Evolutionary conservation across 2,888 invertebrate genomes (phyloP).

Genomic region (Zaprionus obscuricornis): DNA sequence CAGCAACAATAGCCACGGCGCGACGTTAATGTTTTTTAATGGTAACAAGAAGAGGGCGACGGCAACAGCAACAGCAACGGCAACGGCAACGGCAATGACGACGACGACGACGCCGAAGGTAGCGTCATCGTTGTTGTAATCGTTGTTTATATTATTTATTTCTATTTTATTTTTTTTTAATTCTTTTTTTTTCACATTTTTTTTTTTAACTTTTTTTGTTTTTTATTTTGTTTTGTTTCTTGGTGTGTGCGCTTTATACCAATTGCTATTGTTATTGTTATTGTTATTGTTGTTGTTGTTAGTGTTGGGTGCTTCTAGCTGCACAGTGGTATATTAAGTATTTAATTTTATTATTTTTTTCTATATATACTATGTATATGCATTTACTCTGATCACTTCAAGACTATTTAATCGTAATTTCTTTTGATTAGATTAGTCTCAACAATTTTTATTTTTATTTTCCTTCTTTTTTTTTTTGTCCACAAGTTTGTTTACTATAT

Average conservation of each 20-base stretch:
- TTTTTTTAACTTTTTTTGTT: constrained; percentile 31
- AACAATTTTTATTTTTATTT: no score
- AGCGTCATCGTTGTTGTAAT: constrained; percentile 61
- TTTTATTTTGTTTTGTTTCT: constrained; percentile 11
- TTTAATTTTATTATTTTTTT: constrained; percentile 2
- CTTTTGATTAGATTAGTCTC: no score
- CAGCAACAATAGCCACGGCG: constrained; percentile 3
- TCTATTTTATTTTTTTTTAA: constrained; percentile 17
- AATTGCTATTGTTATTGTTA: constrained; percentile 9
- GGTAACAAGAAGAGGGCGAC: no score
- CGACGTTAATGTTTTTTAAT: no score
- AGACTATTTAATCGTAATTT: no score
- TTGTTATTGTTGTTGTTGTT: constrained; percentile 5
- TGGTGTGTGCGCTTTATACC: constrained; percentile 16
- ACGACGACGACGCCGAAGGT: constrained; percentile 10
- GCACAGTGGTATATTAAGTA: constrained; percentile 38
- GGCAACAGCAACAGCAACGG: constrained; percentile 12
- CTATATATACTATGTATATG: no score
- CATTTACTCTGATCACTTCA: no score
- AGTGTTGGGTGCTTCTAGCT: constrained; percentile 21
- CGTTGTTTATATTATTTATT: constrained; percentile 35
- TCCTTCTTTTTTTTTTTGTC: no score
- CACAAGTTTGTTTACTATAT: no score
- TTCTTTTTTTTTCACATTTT: constrained; percentile 34
- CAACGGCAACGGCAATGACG: neutral